These are phyloP conservation scores for Pica pica DNA, from an alignment of 2,113 vertebrate species.

Conservation along the genomic window DNA sequence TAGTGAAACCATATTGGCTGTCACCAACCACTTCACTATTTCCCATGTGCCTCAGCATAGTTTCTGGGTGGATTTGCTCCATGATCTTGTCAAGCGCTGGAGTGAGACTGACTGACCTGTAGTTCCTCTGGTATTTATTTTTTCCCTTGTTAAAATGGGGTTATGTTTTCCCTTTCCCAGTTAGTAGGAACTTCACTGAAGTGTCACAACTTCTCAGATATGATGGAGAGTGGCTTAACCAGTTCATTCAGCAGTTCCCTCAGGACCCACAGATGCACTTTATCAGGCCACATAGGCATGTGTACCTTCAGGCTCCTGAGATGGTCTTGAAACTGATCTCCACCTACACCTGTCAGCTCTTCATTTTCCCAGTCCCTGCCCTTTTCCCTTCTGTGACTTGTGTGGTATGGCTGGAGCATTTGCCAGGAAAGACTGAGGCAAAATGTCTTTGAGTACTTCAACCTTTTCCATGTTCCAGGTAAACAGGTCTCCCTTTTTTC, in stretches of 20 bases:
- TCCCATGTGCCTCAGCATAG: background rate
- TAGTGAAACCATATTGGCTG: background rate
- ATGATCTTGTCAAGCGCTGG: background rate
- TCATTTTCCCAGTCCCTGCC: background rate
- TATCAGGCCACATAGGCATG: background rate
- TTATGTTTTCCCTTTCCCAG: background rate
- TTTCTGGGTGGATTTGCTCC: background rate
- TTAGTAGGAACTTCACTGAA: background rate
- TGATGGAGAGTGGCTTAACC: background rate
- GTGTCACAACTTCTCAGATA: background rate
- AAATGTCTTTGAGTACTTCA: background rate
- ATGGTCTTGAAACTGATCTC: background rate
- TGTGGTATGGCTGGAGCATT: background rate
- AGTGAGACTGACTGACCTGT: background rate
- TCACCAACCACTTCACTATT: background rate
- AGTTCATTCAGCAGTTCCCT: background rate
- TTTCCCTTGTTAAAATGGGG: background rate
- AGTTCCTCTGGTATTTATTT: background rate
- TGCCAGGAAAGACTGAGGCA: background rate
- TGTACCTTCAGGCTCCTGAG: background rate
- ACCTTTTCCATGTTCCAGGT: background rate
- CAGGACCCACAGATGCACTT: rapidly evolving
- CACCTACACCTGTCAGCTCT: background rate
- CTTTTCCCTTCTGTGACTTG: background rate
- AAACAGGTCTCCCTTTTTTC: rapidly evolving